Percentiles rank a stretch among this genome's conserved stretches.
These are phyloP conservation scores for Lepidonotus clava DNA, from an alignment of 2,888 invertebrate species.

Conservation along the genomic window DNA sequence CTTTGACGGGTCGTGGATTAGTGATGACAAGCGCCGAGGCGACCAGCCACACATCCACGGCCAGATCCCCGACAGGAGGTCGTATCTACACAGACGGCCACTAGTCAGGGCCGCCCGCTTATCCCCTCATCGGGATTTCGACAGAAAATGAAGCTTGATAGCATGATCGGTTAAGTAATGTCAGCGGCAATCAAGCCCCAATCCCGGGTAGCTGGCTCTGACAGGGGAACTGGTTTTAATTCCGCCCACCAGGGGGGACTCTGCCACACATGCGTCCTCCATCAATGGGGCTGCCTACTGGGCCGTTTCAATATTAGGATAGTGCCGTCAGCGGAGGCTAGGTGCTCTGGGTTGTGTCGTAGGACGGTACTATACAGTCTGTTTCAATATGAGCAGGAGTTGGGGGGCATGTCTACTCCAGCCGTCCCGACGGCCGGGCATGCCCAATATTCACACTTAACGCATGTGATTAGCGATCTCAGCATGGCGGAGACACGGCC, in stretches of 20 bases:
- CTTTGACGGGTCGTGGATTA: not conserved
- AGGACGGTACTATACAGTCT: too few relatives aligned
- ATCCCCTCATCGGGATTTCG: not conserved
- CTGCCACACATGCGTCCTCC: not conserved
- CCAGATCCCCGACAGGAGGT: not conserved
- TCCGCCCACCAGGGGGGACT: not conserved
- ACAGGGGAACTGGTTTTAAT: too few relatives aligned
- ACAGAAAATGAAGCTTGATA: constrained; percentile 17
- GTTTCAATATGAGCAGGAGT: too few relatives aligned
- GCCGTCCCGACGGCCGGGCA: not conserved
- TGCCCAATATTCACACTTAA: constrained; percentile 23
- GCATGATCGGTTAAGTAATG: not conserved
- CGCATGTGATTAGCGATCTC: not conserved
- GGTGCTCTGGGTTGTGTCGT: too few relatives aligned
- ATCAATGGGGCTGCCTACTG: not conserved
- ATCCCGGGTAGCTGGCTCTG: too few relatives aligned
- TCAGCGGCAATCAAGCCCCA: not conserved
- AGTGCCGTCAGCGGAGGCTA: too few relatives aligned
- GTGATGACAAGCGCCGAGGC: not conserved
- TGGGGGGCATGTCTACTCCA: too few relatives aligned
- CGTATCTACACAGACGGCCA: not conserved
- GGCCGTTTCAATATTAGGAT: not conserved
- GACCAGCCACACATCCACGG: not conserved
- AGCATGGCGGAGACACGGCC: too few relatives aligned
- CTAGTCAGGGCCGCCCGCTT: not conserved